A percentile compares a stretch with the other conserved stretches of the same genome.
phyloP scores from a whole-genome alignment of 2,888 invertebrate genomes.

The Chaetoderma sp. region DNA sequence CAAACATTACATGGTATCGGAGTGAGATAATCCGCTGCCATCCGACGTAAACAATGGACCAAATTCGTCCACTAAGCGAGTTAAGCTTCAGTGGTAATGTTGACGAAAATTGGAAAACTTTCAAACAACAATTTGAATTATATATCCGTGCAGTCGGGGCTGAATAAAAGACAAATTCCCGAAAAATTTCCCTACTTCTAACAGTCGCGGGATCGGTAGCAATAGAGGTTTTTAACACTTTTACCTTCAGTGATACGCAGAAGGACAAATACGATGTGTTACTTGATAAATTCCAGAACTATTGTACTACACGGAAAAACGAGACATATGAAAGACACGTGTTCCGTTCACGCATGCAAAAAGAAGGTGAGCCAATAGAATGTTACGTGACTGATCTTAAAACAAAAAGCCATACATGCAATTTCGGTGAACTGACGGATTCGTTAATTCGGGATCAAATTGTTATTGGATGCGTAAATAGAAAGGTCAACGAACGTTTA shows the following conservation, averaged over 20 bases:
- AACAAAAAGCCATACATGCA: conserved; percentile 14
- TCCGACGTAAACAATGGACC: too few relatives aligned
- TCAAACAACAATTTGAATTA: conserved; percentile 16
- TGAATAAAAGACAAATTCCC: too few relatives aligned
- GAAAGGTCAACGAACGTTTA: too few relatives aligned
- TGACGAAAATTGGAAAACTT: conserved; percentile 1
- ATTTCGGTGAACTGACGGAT: too few relatives aligned
- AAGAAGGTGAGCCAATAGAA: conserved; percentile 21
- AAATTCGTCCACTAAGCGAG: background rate
- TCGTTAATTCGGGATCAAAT: too few relatives aligned
- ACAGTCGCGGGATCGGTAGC: too few relatives aligned
- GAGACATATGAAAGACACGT: conserved; percentile 19
- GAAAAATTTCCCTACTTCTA: too few relatives aligned
- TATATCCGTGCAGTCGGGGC: too few relatives aligned
- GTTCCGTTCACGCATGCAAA: conserved; percentile 14
- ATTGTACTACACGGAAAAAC: conserved; percentile 27
- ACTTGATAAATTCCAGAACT: conserved; percentile 5
- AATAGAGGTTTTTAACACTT: conserved; percentile 24
- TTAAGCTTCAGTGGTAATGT: background rate
- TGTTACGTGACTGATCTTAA: conserved; percentile 22
- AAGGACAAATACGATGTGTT: conserved; percentile 6
- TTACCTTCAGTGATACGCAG: conserved; percentile 3
- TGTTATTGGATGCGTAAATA: too few relatives aligned
- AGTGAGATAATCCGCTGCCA: too few relatives aligned
- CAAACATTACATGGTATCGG: conserved; percentile 8